Evolutionary conservation across 2,113 vertebrate species (phyloP), one percentile per base, ranked within the genome.

Genomic region (Mastomys natalensis): DNA sequence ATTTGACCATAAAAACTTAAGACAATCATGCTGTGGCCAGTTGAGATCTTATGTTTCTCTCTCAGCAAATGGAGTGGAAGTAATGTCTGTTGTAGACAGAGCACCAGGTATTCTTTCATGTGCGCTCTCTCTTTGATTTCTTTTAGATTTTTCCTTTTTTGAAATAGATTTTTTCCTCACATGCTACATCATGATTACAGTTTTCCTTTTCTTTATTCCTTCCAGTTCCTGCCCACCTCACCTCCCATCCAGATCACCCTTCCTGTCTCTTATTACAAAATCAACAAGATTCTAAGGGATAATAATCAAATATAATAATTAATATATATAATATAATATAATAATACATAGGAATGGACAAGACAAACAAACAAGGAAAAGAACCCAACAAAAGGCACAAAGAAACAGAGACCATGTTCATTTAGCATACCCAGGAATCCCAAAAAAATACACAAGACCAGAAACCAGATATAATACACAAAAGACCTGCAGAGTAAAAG

Each of bases 1-100:
- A 34, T 95, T 85, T 72, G 51, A 53, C 22, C 40, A 58, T 92
- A 76, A 94, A 72, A 94, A 58, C n/a, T 89, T 70, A 89, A 62
- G 81, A 43, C 55, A 76, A 76, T n/a, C 70, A 29, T 40, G 31
- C 5, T n/a, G 55, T 58, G n/a, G 43, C 29, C 60, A 34, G 26
- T 2, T 53, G 24, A 88, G 26, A 5, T 58, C 29, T 76, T 60
- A 26, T 80, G 84, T 55, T 16, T 22, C 17, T 93, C 0, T 45
- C 3, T 8, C 17, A 48, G 19, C 29, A 43, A 7, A 0, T 45
- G 80, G 2, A 55, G 1, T 3, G 29, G 66, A 19, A 40, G 82
- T 73, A 60, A 29, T n/a, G n/a, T 22, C 0, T 58, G n/a, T 66
- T 97, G 34, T 58, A 37, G 9, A 51, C 60, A 53, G 21, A 86